Base-by-base conservation (phyloP, 2,888 invertebrate genomes). In the Lamellibrachia satsuma region DNA sequence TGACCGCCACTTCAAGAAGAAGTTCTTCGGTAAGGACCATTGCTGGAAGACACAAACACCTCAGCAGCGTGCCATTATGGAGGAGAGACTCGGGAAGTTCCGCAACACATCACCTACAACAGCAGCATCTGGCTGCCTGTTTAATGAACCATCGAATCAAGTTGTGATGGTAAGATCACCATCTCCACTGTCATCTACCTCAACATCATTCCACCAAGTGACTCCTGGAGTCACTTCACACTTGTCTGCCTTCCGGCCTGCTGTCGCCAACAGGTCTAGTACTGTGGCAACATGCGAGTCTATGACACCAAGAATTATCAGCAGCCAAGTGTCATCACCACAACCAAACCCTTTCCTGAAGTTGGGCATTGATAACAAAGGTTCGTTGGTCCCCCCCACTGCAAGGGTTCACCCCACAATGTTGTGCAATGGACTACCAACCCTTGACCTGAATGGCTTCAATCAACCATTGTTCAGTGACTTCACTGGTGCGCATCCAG, bases 1-100 rank as follows among this genome's bases (percentile, higher is more conserved):
- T 57, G 94, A 94, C 91, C 91, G 92, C 52, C 94, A 93, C 92
- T 94, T 94, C 92, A 94, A 94, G 93, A 94, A 94, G 91, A 94
- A 94, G 91, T 94, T 94, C 92, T 94, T 93, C 57, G 93, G 93
- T 7, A 92, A 90, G 27, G 75, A 75, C 75, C 75, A 92, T 22
- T 90, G 92, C 60, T 93, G 92, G 92, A 93, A 93, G 91, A 93
- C 92, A 90, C 92, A 92, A 52, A 93, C 91, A 51, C 60, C 93
- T 9, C 93, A 92, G 91, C 91, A 90, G 15, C 90, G 92, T n/a
- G 93, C 92, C 27, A 92, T 91, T n/a, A 52, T 91, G 39, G 91
- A 91, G 57, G 91, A 91, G 91, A 91, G 57, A 52, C 91, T 91
- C 51, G 27, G 93, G 52, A 91, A 93, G 90, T 27, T 92, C 92